phyloP scores from a whole-genome alignment of 2,797 vertebrate genomes.

The Channa striata region DNA sequence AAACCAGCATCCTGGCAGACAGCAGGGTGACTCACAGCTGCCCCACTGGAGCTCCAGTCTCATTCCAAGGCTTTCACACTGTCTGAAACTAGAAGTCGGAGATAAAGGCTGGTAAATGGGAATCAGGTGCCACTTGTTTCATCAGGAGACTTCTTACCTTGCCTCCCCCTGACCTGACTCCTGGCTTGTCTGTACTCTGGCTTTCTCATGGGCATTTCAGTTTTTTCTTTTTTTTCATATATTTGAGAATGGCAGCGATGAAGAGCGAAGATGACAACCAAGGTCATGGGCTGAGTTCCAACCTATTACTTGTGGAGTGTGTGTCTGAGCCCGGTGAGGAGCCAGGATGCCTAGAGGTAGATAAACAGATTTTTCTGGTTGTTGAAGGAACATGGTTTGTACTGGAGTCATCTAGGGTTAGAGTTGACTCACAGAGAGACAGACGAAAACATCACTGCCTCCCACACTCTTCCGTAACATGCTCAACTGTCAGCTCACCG shows the following conservation, averaged over 20 bases:
- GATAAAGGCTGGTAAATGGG: conserved; percentile 28
- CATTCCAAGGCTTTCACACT: not conserved
- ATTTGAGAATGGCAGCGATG: conserved; percentile 48
- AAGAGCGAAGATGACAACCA: conserved; percentile 46
- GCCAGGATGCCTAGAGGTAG: conserved; percentile 43
- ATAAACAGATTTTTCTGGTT: conserved; percentile 55
- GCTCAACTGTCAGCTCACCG: conserved; percentile 46
- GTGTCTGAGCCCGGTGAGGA: conserved; percentile 28
- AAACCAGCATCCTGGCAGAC: conserved; percentile 12
- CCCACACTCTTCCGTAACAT: conserved; percentile 52
- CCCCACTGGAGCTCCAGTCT: not conserved
- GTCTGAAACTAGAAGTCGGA: conserved; percentile 13
- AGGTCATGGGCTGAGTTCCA: conserved; percentile 52
- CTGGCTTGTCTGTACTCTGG: conserved; percentile 6
- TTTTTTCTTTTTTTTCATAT: conserved; percentile 30
- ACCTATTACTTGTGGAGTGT: conserved; percentile 42
- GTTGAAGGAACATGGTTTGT: conserved; percentile 46
- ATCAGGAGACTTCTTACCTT: not conserved
- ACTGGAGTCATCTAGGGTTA: conserved; percentile 53
- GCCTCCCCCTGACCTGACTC: not conserved
- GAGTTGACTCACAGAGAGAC: conserved; percentile 56
- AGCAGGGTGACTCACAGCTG: not conserved
- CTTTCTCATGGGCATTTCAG: conserved; percentile 18
- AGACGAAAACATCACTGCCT: conserved; percentile 51
- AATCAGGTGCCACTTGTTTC: conserved; percentile 22